A percentile compares a stretch with the other conserved stretches of the same genome.
Evolutionary conservation across 37 sponge, comb jelly and placozoan species (phyloP).

Genomic region (Sycon ciliatum): DNA sequence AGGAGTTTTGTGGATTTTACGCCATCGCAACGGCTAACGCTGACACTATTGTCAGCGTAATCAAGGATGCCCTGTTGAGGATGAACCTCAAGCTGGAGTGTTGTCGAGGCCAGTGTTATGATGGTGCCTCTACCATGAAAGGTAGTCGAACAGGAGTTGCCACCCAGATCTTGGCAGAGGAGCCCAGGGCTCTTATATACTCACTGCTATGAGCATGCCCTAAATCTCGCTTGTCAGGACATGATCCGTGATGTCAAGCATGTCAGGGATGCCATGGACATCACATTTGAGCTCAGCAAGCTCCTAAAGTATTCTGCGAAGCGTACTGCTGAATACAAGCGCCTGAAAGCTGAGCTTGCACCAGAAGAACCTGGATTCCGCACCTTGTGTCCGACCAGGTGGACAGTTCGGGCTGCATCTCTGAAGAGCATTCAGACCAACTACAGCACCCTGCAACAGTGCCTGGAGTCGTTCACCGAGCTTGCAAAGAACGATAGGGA

Average conservation of each 20-base stretch:
- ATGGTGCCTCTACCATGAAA: constrained; percentile 41
- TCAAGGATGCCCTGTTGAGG: constrained; percentile 36
- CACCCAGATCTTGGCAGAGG: constrained; percentile 10
- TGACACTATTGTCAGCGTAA: constrained; percentile 15
- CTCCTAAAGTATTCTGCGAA: constrained; percentile 35
- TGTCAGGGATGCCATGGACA: constrained; percentile 33
- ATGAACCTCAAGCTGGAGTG: constrained; percentile 18
- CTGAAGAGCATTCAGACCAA: background rate
- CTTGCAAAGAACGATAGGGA: background rate
- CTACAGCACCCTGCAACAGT: background rate
- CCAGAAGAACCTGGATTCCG: constrained; percentile 21
- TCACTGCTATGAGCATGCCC: constrained; percentile 38
- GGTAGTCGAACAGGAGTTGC: constrained; percentile 27
- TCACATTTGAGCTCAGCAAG: constrained; percentile 31
- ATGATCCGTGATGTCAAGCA: constrained; percentile 14
- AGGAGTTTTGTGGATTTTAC: constrained; percentile 61
- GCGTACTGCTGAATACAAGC: constrained; percentile 19
- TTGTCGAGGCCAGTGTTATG: constrained; percentile 58
- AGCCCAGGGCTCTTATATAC: constrained; percentile 28
- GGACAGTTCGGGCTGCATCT: constrained; percentile 11
- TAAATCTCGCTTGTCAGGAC: constrained; percentile 36
- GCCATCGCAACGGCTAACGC: constrained; percentile 41
- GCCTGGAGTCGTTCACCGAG: background rate
- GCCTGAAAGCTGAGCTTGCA: constrained; percentile 28
- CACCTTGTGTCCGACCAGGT: background rate